Evolutionary conservation across 2,797 vertebrate genomes (phyloP).

Genomic region (Moxostoma hubbsi): DNA sequence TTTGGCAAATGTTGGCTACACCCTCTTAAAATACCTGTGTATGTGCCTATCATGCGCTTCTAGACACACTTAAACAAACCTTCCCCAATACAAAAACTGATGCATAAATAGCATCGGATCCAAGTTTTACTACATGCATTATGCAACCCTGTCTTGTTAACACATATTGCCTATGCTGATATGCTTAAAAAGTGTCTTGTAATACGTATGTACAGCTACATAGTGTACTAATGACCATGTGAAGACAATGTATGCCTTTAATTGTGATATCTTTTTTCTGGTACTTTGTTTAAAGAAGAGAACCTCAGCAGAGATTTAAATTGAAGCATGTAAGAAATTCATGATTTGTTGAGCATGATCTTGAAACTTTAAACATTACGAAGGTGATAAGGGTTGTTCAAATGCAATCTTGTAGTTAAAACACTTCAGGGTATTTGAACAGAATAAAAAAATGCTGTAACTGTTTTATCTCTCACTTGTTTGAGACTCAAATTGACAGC

Average conservation of each 20-base stretch:
- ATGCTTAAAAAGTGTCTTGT: conserved; percentile 70
- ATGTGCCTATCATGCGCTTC: neutral
- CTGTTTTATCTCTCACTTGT: conserved; percentile 13
- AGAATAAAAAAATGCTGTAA: neutral
- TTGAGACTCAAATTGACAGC: conserved; percentile 31
- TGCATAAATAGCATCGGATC: conserved; percentile 18
- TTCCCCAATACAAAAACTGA: conserved; percentile 5
- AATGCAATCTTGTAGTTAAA: neutral
- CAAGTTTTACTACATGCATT: conserved; percentile 55
- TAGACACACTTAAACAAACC: conserved; percentile 25
- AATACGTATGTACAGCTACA: conserved; percentile 75
- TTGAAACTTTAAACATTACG: conserved; percentile 5
- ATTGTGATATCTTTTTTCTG: conserved; percentile 71
- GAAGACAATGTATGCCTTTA: conserved; percentile 73
- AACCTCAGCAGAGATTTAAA: conserved; percentile 53
- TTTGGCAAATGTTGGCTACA: conserved; percentile 7
- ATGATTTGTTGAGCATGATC: conserved; percentile 25
- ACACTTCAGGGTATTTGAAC: conserved; percentile 1
- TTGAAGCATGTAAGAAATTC: conserved; percentile 56
- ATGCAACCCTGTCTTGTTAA: conserved; percentile 68
- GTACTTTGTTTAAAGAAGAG: conserved; percentile 65
- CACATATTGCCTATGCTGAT: conserved; percentile 64
- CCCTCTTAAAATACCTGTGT: conserved; percentile 15
- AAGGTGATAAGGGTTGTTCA: conserved; percentile 16
- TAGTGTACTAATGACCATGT: conserved; percentile 76